phyloP scores from a whole-genome alignment of 2,113 vertebrate species.

The Prochilodus magdalenae region DNA sequence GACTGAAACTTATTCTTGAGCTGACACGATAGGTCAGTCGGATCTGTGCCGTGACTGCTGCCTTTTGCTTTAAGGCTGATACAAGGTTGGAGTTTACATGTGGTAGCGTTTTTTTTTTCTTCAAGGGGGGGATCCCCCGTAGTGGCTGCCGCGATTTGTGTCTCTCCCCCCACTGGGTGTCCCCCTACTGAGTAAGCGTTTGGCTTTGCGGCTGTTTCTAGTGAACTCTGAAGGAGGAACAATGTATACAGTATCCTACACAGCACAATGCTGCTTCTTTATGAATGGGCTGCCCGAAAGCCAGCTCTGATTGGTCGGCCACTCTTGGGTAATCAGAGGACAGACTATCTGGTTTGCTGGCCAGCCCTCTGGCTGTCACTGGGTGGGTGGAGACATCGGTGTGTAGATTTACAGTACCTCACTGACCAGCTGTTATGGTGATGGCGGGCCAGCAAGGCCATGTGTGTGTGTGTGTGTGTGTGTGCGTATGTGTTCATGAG shows the following conservation, averaged over 20 bases:
- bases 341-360: constrained; percentile 42
- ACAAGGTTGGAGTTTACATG: background rate
- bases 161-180: background rate
- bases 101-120: constrained; percentile 20
- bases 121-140: constrained; percentile 36
- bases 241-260: constrained; percentile 63
- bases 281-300: constrained; percentile 74
- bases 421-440: constrained; percentile 56
- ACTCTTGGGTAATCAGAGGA: constrained; percentile 53
- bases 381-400: constrained; percentile 50
- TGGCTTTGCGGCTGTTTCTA: constrained; percentile 28
- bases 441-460: background rate
- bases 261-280: constrained; percentile 67
- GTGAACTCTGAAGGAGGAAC: constrained; percentile 48
- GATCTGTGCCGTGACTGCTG: background rate
- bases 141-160: constrained; percentile 18
- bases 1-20: constrained; percentile 25
- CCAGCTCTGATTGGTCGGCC: constrained; percentile 69
- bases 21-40: background rate
- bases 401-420: constrained; percentile 53
- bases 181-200: constrained; percentile 42
- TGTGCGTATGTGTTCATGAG: constrained; percentile 9
- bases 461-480: constrained; percentile 27
- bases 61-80: background rate
- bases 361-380: constrained; percentile 42